Evolutionary conservation across 2,888 invertebrate species (phyloP), one percentile per base, ranked within the genome.

Genomic region (Eumerus sabulonum): DNA sequence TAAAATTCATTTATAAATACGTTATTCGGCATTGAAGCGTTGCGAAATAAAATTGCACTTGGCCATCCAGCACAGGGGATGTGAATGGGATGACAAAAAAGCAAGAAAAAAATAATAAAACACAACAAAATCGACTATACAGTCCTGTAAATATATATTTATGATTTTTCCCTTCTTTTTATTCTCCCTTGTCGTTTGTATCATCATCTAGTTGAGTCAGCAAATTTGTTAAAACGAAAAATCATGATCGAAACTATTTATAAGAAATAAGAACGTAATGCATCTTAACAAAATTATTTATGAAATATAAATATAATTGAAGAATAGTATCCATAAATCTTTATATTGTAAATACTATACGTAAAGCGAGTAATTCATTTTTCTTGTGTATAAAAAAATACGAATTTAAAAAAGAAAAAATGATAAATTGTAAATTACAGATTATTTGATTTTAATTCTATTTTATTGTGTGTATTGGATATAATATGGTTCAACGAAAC

Each of bases 271-370:
- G 79, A 68, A 79, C 73, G 73, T 73, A 67, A 59, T 54, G 42
- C 44, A 64, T 79, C 73, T 79, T 79, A 73, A 50, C 64, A 79
- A 73, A n/a, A 64, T 47, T 74, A 79, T 79, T 73, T 79, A 73
- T 79, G 40, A 70, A 60, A 74, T 79, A 79, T 79, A 79, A 79
- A 79, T 70, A 74, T 64, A 63, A 73, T 60, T 79, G 72, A 77
- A 77, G 77, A 77, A n/a, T n/a, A 50, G 42, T 57, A 67, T 68
- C 67, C 62, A 67, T 67, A 54, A 59, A 47, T 38, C 16, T 13
- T 14, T 36, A 54, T 19, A 13, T 44, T 56, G 38, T 63, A 51
- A 72, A 71, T 67, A 67, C 54, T 72, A 67, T 76, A 18, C 62
- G 56, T 77, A 67, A 62, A 71, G 59, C 2, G 27, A 27, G 27